Conservation (phyloP, 1,140 invertebrate genomes). For the Aethina tumida region DNA sequence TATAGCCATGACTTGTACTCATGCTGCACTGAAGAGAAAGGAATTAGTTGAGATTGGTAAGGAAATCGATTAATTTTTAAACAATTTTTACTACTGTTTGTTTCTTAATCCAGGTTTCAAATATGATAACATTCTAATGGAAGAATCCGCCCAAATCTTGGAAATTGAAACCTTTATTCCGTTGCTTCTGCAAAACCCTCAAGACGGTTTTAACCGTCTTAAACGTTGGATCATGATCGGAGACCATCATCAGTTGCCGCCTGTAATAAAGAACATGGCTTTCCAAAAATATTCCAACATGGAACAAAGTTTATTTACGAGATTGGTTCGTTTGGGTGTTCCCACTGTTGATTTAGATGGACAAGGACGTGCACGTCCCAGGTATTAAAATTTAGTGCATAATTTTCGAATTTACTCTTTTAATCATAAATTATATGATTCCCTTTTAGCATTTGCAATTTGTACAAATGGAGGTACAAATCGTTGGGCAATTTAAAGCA, state of each 20-base stretch:
- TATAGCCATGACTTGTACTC: conserved; percentile 99
- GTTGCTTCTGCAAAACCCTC: conserved; percentile 90
- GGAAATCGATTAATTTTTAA: conserved; percentile 22
- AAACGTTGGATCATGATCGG: conserved; percentile 99
- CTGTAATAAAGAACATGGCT: conserved; percentile 99
- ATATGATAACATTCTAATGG: conserved; percentile 99
- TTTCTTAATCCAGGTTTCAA: conserved; percentile 58
- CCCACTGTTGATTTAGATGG: conserved; percentile 96
- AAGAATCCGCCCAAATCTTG: conserved; percentile 97
- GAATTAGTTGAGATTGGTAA: conserved; percentile 88
- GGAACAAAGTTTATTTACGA: conserved; percentile 97
- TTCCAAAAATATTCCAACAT: conserved; percentile 99
- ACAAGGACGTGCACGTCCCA: conserved; percentile 87
- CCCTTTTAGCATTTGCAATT: conserved; percentile 68
- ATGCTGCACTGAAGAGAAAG: conserved; percentile 92
- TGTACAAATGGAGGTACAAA: conserved; percentile 98
- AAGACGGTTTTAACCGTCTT: conserved; percentile 89
- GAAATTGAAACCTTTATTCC: conserved; percentile 99
- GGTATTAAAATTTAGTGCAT: conserved; percentile 35
- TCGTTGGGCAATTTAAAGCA: conserved; percentile 87
- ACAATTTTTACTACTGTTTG: neutral
- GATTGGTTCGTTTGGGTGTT: conserved; percentile 91
- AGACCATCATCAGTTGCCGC: conserved; percentile 98
- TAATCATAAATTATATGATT: no score
- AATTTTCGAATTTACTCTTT: no score